Percentiles rank a stretch among this genome's conserved stretches.
Conservation (phyloP, 2,888 invertebrate species). For the Pocota personata region DNA sequence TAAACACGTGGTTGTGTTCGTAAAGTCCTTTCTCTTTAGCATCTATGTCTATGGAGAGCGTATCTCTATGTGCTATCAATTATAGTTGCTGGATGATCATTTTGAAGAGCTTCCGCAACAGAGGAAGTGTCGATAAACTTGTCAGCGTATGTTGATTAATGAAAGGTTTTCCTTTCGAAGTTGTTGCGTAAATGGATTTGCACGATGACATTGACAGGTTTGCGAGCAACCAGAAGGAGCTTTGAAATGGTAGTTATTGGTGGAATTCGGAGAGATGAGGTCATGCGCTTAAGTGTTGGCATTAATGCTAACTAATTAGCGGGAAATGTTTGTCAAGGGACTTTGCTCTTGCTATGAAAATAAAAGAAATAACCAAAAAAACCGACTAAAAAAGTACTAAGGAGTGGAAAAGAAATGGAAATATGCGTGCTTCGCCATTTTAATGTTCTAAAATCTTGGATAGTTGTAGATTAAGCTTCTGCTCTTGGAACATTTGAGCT, state of each 20-base stretch:
- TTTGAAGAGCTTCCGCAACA: slow-evolving; percentile 45
- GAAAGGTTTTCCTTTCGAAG: slow-evolving; percentile 64
- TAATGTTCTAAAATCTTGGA: too few relatives aligned
- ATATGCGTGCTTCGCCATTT: too few relatives aligned
- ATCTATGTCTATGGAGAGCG: slow-evolving; percentile 15
- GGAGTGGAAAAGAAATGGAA: too few relatives aligned
- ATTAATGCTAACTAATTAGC: slow-evolving; percentile 16
- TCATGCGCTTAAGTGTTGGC: neutral
- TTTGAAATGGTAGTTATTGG: slow-evolving; percentile 48
- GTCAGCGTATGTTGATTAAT: slow-evolving; percentile 72
- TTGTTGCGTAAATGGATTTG: slow-evolving; percentile 62
- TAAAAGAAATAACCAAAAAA: too few relatives aligned
- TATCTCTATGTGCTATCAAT: slow-evolving; percentile 28
- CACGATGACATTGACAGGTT: slow-evolving; percentile 57
- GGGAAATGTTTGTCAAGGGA: slow-evolving; percentile 20
- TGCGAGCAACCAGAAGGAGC: slow-evolving; percentile 41
- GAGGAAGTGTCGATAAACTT: slow-evolving; percentile 70
- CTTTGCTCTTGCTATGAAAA: too few relatives aligned
- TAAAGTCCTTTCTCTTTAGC: slow-evolving; percentile 38
- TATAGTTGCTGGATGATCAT: slow-evolving; percentile 49
- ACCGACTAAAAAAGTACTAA: too few relatives aligned
- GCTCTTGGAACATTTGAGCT: too few relatives aligned
- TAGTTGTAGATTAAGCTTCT: too few relatives aligned
- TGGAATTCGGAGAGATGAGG: slow-evolving; percentile 17
- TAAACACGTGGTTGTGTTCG: slow-evolving; percentile 62